A percentile compares a stretch with the other conserved stretches of the same genome.
These are phyloP conservation scores for Litocranius walleri DNA, from an alignment of 2,113 vertebrate species.

Conservation along the genomic window DNA sequence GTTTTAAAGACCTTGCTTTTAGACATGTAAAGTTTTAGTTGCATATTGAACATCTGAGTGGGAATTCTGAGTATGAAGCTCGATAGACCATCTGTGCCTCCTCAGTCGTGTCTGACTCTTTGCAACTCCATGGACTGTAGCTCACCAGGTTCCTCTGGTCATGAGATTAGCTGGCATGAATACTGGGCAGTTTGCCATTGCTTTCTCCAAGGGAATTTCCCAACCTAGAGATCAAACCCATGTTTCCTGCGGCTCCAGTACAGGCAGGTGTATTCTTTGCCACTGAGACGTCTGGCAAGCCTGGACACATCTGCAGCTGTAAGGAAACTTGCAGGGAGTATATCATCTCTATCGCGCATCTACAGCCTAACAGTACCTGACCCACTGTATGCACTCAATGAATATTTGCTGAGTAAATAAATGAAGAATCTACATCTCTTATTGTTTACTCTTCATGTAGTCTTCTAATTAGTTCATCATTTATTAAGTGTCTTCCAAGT, in stretches of 20 bases:
- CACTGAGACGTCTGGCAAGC: not conserved
- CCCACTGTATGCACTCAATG: not conserved
- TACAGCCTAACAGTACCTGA: not conserved
- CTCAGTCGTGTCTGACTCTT: not conserved
- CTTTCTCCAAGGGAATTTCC: not conserved
- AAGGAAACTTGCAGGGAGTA: not conserved
- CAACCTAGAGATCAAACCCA: not conserved
- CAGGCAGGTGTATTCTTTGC: not conserved
- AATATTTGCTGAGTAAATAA: not conserved
- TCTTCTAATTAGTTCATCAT: not conserved
- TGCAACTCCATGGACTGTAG: not conserved
- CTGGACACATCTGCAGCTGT: not conserved
- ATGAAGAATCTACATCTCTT: not conserved
- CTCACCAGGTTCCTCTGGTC: not conserved
- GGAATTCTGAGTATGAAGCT: not conserved
- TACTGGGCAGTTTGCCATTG: not conserved
- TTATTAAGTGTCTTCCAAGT: not conserved
- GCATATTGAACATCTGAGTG: not conserved
- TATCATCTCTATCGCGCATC: not conserved
- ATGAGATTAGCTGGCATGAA: not conserved
- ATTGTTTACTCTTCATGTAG: not conserved
- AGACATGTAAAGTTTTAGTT: not conserved
- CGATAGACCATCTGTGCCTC: not conserved
- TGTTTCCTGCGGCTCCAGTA: rapidly evolving
- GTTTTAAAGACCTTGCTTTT: not conserved